Evolutionary conservation across 2,113 vertebrate species (phyloP).

Genomic region (Dasyurus viverrinus): DNA sequence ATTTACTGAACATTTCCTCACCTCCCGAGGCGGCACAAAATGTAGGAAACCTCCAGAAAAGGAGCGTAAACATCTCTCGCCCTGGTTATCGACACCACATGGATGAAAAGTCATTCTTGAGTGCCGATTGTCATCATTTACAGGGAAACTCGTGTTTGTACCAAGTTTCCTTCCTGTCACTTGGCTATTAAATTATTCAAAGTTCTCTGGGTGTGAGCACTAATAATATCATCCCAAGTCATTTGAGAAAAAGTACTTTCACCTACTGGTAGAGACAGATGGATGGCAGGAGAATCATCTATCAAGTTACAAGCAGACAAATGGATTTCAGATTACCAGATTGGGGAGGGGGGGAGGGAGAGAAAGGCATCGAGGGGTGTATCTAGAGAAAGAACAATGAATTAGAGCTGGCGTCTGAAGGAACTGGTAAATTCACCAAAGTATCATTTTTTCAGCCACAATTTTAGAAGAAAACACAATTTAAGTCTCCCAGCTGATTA

Average conservation of each 20-base stretch:
- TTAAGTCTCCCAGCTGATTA: conserved; percentile 54
- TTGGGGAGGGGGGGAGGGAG: background rate
- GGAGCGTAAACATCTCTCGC: background rate
- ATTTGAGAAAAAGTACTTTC: conserved; percentile 66
- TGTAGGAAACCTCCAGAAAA: background rate
- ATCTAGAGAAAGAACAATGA: background rate
- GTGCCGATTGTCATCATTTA: conserved; percentile 48
- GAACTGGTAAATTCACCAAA: conserved; percentile 38
- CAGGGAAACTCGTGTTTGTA: conserved; percentile 57
- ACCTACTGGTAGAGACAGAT: conserved; percentile 66
- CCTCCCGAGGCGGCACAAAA: background rate
- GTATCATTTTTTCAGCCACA: conserved; percentile 31
- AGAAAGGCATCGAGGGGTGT: background rate
- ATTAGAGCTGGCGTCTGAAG: background rate
- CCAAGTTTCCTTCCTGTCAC: background rate
- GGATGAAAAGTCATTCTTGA: background rate
- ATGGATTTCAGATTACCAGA: conserved; percentile 50
- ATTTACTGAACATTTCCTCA: conserved; percentile 32
- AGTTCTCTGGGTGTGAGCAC: conserved; percentile 64
- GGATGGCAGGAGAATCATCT: conserved; percentile 57
- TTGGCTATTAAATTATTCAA: conserved; percentile 67
- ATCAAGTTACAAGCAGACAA: conserved; percentile 55
- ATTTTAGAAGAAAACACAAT: conserved; percentile 61
- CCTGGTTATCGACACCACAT: background rate
- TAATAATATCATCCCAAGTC: conserved; percentile 56